Evolutionary conservation across 2,888 invertebrate genomes (phyloP).

Genomic region (Ditula angustiorana): DNA sequence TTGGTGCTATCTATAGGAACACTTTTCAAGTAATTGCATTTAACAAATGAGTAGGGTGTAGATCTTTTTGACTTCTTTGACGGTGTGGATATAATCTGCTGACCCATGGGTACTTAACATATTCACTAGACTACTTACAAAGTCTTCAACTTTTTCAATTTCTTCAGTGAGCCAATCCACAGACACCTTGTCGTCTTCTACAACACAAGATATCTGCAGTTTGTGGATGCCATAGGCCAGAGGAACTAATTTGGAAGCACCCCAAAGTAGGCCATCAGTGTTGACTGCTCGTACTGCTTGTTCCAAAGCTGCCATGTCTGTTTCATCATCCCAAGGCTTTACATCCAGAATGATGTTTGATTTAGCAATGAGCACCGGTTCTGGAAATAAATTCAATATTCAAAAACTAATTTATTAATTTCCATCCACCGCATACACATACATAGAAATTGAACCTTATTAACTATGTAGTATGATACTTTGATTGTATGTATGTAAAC

Average conservation of each 20-base stretch:
- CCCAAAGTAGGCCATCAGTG: slow-evolving; percentile 97
- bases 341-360: slow-evolving; percentile 97
- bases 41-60: no score
- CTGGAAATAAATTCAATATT: no score
- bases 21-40: no score
- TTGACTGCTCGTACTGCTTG: slow-evolving; percentile 90
- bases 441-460: no score
- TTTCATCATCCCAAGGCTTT: slow-evolving; percentile 97
- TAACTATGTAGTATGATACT: no score
- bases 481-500: no score
- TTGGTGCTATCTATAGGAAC: no score
- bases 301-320: slow-evolving; percentile 96
- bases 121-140: slow-evolving; percentile 79
- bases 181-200: slow-evolving; percentile 98
- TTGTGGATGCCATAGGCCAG: slow-evolving; percentile 97
- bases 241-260: slow-evolving; percentile 95
- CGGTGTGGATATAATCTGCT: no score
- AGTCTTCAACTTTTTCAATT: slow-evolving; percentile 93
- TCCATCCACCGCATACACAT: no score
- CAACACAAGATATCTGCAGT: slow-evolving; percentile 95
- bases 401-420: no score
- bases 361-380: slow-evolving; percentile 96
- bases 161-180: slow-evolving; percentile 94
- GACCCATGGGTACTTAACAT: slow-evolving; percentile 3
- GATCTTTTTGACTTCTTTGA: no score